These are phyloP conservation scores for Melanogrammus aeglefinus DNA, from an alignment of 2,797 vertebrate species.

Conservation along the genomic window DNA sequence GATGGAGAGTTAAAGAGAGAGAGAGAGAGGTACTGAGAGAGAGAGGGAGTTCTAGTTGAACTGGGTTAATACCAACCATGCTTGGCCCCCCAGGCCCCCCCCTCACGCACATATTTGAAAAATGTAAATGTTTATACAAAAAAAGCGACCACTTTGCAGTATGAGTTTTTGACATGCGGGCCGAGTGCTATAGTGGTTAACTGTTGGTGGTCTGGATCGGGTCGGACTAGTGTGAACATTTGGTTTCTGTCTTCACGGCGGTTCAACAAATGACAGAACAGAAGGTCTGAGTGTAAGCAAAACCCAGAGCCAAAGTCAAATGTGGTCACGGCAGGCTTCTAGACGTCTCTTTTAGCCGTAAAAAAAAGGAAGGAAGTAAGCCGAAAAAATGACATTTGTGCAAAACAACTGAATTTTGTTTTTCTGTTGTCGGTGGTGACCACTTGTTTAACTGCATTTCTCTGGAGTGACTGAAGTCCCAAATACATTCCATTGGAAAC, in stretches of 20 bases:
- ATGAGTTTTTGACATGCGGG: conserved; percentile 19
- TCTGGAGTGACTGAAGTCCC: conserved; percentile 23
- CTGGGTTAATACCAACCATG: conserved; percentile 2
- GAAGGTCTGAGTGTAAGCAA: conserved; percentile 42
- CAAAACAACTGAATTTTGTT: conserved; percentile 37
- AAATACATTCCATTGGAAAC: conserved; percentile 44
- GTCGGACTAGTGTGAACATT: conserved; percentile 20
- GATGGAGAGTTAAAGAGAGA: neutral
- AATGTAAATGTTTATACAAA: conserved; percentile 44
- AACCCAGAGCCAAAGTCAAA: conserved; percentile 26
- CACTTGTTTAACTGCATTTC: conserved; percentile 33
- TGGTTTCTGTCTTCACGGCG: conserved; percentile 24
- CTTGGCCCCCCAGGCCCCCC: neutral
- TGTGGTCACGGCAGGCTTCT: conserved; percentile 19
- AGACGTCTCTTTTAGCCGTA: conserved; percentile 16
- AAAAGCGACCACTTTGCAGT: conserved; percentile 9
- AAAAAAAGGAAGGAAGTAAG: conserved; percentile 6
- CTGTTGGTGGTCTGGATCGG: conserved; percentile 42
- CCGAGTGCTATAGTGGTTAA: conserved; percentile 17
- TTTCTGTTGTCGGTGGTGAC: conserved; percentile 17
- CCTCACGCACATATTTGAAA: conserved; percentile 20
- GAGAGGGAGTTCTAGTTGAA: neutral
- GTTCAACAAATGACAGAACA: conserved; percentile 31
- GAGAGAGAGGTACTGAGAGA: neutral
- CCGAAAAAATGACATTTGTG: conserved; percentile 23